Evolutionary conservation across 92 coral and sea anemone genomes (phyloP).

Genomic region (Porites cylindrica): DNA sequence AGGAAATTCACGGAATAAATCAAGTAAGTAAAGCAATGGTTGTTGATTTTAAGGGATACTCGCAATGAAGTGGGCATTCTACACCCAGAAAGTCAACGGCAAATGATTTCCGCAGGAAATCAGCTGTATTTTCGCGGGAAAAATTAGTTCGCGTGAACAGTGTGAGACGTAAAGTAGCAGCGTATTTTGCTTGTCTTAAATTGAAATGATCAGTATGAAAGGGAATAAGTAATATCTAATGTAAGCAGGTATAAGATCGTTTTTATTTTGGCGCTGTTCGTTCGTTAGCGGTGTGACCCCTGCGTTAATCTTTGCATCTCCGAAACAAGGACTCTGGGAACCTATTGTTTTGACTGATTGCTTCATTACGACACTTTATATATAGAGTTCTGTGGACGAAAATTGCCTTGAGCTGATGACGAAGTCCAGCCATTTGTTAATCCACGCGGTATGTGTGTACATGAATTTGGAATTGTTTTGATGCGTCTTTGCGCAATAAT

Average conservation of each 20-base stretch:
- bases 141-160: conserved; percentile 1
- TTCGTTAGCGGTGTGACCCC: conserved; percentile 11
- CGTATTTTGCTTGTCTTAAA: neutral
- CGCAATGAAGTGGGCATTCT: neutral
- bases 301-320: neutral
- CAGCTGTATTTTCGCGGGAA: conserved; percentile 26
- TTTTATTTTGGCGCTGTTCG: neutral
- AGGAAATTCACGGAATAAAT: conserved; percentile 32
- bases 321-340: conserved; percentile 10
- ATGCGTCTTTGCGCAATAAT: neutral
- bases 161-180: neutral
- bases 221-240: too few relatives aligned
- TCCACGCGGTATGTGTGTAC: neutral
- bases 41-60: conserved; percentile 24
- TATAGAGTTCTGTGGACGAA: neutral
- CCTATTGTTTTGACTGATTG: conserved; percentile 12
- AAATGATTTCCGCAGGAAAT: conserved; percentile 1
- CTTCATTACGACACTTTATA: neutral
- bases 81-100: neutral
- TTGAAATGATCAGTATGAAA: too few relatives aligned
- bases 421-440: conserved; percentile 19
- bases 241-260: too few relatives aligned
- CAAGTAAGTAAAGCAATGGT: conserved; percentile 29
- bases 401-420: conserved; percentile 5
- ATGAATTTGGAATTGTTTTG: too few relatives aligned